Evolutionary conservation across 64 coral and sea anemone genomes (phyloP), one percentile per base, ranked within the genome.

Genomic region (Montipora capricornis): DNA sequence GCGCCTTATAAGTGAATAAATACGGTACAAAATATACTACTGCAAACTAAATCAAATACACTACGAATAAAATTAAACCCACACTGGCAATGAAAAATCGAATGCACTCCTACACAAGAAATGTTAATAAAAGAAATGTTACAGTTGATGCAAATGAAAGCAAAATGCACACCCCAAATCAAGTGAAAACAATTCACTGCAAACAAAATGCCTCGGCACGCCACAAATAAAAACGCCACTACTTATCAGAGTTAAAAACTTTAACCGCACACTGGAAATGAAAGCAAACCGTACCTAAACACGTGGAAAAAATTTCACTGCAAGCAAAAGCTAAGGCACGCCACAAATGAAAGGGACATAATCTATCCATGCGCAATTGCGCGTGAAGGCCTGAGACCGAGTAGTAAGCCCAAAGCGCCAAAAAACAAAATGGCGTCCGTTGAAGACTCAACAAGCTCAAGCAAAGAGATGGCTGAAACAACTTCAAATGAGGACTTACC

Each of bases 11-110:
- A n/a, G n/a, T n/a, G n/a, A n/a, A n/a, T n/a, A n/a, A n/a, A n/a
- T n/a, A n/a, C n/a, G n/a, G n/a, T n/a, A n/a, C n/a, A 80, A 80
- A 80, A 80, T 80, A 80, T 80, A 80, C 78, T 80, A 80, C 78
- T 80, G 78, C 78, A 80, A 80, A 80, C 78, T 80, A 80, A 80
- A 80, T 80, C 49, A 53, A 80, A 80, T 53, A 80, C 49, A 80
- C 78, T 80, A 80, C 78, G 49, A 80, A 57, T 80, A 80, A 80
- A 80, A 52, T 80, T 80, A 80, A 80, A 80, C 78, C 78, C 53
- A 53, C 48, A 11, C 71, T 20, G 71, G 22, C 71, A 74, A 74
- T 24, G 71, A 24, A 74, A 74, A 74, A 24, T 74, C 71, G 22
- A 74, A 74, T 74, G n/a, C 71, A 74, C 71, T 74, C n/a, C 71